Base-by-base conservation (phyloP, 2,797 vertebrate genomes). In the Enteromius trimaculatus region DNA sequence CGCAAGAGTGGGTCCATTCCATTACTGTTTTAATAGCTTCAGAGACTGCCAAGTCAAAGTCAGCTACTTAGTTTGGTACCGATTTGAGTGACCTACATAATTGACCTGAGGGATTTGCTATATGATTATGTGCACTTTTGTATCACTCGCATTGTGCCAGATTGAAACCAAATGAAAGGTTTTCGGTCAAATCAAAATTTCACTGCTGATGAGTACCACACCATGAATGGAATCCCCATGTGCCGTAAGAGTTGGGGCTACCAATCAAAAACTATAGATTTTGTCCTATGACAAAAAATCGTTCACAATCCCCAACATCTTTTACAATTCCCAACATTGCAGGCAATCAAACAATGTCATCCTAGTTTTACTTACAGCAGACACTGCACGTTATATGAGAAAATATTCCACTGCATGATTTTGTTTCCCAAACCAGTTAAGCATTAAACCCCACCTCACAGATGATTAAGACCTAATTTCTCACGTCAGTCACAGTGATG, bases 31-130 rank as follows among this genome's bases (percentile, higher is more conserved):
- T 58, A 82, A 69, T 77, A 37, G 64, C 26, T 82, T 44, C 77
- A 49, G 10, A 77, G 37, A 29, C 37, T 4, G 34, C 64, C 72
- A 69, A 68, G 64, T 79, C 64, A 79, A 68, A 68, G 77, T 79
- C 62, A 37, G n/a, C 19, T 68, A 39, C 47, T 42, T 77, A 69
- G 19, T 69, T 82, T 77, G 81, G 49, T 55, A 39, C 6, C 23
- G 34, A 77, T 69, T 82, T 77, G 34, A 76, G 72, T 77, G 72
- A 26, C 72, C 81, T 47, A 77, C 49, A 82, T 21, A 55, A 44
- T 23, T 66, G 17, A 34, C 34, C 44, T 31, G 13, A 82, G 49
- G 34, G 29, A 74, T 31, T 62, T 64, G 14, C n/a, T n/a, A 17
- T n/a, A 58, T 75, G 34, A 58, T 76, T 39, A 76, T 76, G 53